A percentile compares a stretch with the other conserved stretches of the same genome.
Evolutionary conservation across 2,113 vertebrate genomes (phyloP).

Genomic region (Cyanoramphus novaezelandiae): DNA sequence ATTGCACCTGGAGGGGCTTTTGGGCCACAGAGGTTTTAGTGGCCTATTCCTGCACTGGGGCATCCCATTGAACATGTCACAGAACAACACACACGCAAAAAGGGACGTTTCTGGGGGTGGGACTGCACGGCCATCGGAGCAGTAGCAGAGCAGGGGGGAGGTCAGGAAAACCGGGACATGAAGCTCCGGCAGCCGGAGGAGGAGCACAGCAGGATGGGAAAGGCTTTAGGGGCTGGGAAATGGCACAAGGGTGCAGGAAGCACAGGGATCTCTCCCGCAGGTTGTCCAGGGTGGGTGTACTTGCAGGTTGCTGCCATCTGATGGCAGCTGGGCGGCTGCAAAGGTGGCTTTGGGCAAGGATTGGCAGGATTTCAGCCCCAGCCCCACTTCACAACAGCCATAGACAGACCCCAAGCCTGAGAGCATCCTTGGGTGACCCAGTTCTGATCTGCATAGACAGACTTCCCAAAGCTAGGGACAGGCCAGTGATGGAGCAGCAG

Average conservation of each 20-base stretch:
- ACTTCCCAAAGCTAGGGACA: not conserved
- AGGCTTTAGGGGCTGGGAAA: not conserved
- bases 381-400: not conserved
- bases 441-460: not conserved
- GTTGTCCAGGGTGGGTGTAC: not conserved
- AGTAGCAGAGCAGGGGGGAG: not conserved
- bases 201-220: fast-evolving
- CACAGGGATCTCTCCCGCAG: not conserved
- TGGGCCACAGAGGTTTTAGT: conserved; percentile 2
- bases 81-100: not conserved
- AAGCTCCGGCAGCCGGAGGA: not conserved
- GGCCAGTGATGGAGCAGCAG: not conserved
- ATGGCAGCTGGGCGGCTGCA: conserved; percentile 13
- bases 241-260: not conserved
- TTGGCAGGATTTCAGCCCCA: not conserved
- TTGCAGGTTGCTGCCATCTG: conserved; percentile 25
- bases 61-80: not conserved
- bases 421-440: not conserved
- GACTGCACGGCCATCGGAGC: not conserved
- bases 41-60: not conserved
- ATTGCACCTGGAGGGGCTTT: conserved; percentile 53
- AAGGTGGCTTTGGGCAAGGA: not conserved
- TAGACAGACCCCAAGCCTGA: not conserved
- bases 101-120: fast-evolving
- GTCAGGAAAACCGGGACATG: not conserved